Base-by-base conservation (phyloP, 1,140 invertebrate species). In the Anadara kagoshimensis region DNA sequence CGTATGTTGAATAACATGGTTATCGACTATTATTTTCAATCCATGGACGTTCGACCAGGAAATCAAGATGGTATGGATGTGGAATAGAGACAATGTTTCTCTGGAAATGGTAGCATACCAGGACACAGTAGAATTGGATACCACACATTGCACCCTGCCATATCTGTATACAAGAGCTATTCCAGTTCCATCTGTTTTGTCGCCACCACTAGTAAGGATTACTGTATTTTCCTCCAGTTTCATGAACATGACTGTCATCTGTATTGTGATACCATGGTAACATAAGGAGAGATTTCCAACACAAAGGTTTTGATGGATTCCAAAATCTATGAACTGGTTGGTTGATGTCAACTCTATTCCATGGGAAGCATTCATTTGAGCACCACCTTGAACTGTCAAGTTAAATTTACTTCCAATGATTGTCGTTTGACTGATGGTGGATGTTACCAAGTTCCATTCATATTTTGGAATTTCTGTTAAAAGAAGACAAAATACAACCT, bases 121-220 rank as follows among this genome's bases (percentile, higher is more conserved):
- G 20, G 74, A 71, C 7, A 56, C 44, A 14, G 54, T 72, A 3
- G 44, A 7, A 1, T 61, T 80, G 3, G 69, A 75, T 0, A 78
- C 76, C 3, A 78, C 47, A 24, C 71, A 72, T 14, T 80, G 78
- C n/a, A 83, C 43, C 12, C 61, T 68, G 1, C 81, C 81, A 73
- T 62, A 83, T 43, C 74, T 67, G 53, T 83, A 83, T 10, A 83
- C 24, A 10, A 83, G 59, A 7, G 75, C 73, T 8, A 83, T 26
- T 12, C 81, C 81, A n/a, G 73, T 70, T 12, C 70, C 57, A 14
- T 73, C 26, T 12, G 75, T 22, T 5, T 54, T 63, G 20, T 79
- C 73, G 5, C 76, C 81, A 36, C 81, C 79, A 54, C 59, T 78
- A 0, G 81, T 76, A 24, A 83, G 63, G 24, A 83, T 76, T 14